Evolutionary conservation across 2,113 vertebrate species (phyloP), one percentile per base, ranked within the genome.

Genomic region (Oryzias woworae): DNA sequence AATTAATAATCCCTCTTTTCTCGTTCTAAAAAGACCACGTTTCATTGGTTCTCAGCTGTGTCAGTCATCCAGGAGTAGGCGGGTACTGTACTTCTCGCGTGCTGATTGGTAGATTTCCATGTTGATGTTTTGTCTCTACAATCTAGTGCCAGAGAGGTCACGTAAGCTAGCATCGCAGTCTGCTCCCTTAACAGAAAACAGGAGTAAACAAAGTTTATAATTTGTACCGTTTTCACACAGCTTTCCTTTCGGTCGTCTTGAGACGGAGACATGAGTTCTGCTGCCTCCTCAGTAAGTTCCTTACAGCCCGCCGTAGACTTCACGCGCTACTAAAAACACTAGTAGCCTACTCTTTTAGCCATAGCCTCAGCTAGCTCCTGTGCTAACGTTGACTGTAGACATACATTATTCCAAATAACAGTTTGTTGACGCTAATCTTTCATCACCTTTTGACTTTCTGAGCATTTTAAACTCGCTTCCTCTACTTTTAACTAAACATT

Each of bases 301-400:
- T 24, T 23, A 36, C 1, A 0, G 36, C 24, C 22, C 5, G 13
- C 26, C 7, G 49, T 44, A 47, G 15, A 63, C 43, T 5, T 24
- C 4, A n/a, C 2, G 18, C 16, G 26, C 15, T 10, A 10, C 36
- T 13, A 17, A 16, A 17, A 4, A 53, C 14, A 15, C 57, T 57
- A 73, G 66, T 70, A 2, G 7, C 53, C 44, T 75, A 85, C 75
- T 44, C 18, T 28, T 4, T 28, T 64, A 68, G 67, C 68, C 17
- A 44, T 58, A 71, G 55, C 58, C 2, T 54, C 23, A 47, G 16
- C 51, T 76, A 74, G 63, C 52, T 26, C 13, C 5, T 41, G 24
- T 68, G 82, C 86, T 88, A 83, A 69, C 66, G 55, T 2, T 55
- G 62, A 71, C 75, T 81, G 77, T 79, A 82, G 61, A 82, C 66